Conservation (phyloP, 1,140 invertebrate genomes). For the Marisa cornuarietis region DNA sequence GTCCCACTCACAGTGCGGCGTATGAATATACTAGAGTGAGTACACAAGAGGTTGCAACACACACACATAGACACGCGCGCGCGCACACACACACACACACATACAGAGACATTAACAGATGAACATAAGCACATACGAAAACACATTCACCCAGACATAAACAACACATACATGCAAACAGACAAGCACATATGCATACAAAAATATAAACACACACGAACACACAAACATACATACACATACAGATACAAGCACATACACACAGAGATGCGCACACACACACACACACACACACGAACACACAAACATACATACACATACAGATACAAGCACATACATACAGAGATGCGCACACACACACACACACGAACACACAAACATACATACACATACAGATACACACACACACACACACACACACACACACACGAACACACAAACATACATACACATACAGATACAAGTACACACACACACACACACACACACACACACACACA, state of each 20-base stretch:
- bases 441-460: not conserved
- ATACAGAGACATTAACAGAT: not conserved
- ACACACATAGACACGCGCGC: not conserved
- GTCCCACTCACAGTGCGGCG: not conserved
- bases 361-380: not conserved
- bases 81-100: not conserved
- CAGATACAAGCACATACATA: not conserved
- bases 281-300: slow-evolving; percentile 1
- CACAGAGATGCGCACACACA: not conserved
- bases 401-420: not conserved
- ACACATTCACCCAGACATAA: no score
- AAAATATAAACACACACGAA: not conserved
- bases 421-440: not conserved
- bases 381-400: no score
- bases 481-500: not conserved
- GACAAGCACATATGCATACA: not conserved
- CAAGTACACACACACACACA: not conserved
- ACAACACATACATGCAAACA: not conserved
- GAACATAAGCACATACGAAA: not conserved
- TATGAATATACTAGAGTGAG: not conserved
- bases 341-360: not conserved
- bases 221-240: not conserved
- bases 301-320: not conserved
- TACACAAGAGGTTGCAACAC: not conserved
- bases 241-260: no score